These are phyloP conservation scores for Hippocampus comes DNA, from an alignment of 2,113 vertebrate species.

Conservation along the genomic window DNA sequence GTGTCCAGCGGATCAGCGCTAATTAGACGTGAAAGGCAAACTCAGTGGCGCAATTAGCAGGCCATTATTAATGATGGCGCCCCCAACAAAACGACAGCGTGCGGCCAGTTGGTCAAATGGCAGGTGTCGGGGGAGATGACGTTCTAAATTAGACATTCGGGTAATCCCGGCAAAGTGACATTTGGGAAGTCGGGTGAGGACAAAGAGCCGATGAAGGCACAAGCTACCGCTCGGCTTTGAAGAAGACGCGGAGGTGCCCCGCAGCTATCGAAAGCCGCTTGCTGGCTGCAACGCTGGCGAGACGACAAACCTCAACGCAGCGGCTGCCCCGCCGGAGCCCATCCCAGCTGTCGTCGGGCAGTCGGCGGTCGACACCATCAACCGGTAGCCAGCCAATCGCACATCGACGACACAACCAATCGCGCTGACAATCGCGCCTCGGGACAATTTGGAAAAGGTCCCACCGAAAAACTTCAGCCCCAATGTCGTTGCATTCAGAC, in stretches of 20 bases:
- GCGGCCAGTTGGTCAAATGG: slow-evolving; percentile 2
- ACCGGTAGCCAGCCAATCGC: no score
- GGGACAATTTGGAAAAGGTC: no score
- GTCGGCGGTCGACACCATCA: no score
- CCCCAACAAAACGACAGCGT: background rate
- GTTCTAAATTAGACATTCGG: background rate
- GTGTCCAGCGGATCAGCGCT: slow-evolving; percentile 32
- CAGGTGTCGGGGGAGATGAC: background rate
- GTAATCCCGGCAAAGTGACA: background rate
- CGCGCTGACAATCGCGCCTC: no score
- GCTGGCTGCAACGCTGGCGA: background rate
- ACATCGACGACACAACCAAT: no score
- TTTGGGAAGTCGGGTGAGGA: background rate
- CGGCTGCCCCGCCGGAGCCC: background rate
- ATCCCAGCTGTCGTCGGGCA: no score
- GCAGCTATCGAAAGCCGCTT: no score
- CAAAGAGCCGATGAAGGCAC: background rate
- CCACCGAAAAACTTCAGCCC: no score
- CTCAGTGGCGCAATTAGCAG: slow-evolving; percentile 29
- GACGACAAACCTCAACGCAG: background rate
- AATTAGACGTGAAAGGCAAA: slow-evolving; percentile 48
- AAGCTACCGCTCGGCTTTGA: background rate
- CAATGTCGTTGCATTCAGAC: no score
- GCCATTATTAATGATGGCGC: slow-evolving; percentile 25
- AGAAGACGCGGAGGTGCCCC: background rate